Percentiles rank a stretch among this genome's conserved stretches.
These are phyloP conservation scores for Caerostris extrusa DNA, from an alignment of 1,140 invertebrate species.

Conservation along the genomic window DNA sequence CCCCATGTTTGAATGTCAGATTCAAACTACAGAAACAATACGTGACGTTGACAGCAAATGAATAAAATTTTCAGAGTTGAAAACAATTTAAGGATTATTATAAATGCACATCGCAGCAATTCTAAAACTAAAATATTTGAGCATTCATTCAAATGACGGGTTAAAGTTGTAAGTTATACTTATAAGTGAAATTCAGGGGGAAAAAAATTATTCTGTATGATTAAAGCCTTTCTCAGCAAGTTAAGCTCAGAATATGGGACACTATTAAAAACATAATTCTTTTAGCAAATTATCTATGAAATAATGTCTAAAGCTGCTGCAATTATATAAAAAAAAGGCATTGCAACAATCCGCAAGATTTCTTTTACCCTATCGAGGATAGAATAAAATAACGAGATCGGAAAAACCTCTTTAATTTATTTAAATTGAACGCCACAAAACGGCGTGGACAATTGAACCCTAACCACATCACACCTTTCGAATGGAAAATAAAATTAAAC, in stretches of 20 bases:
- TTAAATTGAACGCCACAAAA: constrained; percentile 54
- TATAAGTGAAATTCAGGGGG: too few relatives aligned
- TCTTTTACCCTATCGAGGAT: neutral
- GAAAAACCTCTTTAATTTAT: constrained; percentile 70
- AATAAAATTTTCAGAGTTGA: too few relatives aligned
- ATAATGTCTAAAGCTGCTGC: neutral
- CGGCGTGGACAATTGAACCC: constrained; percentile 10
- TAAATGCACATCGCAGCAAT: too few relatives aligned
- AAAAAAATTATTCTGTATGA: too few relatives aligned
- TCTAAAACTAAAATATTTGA: too few relatives aligned
- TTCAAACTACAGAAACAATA: too few relatives aligned
- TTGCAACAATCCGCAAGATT: neutral
- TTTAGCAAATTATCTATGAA: neutral
- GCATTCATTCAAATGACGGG: too few relatives aligned
- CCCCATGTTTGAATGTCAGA: too few relatives aligned
- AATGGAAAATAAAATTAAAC: neutral
- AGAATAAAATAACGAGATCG: neutral
- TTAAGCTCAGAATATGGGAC: neutral
- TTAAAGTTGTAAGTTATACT: too few relatives aligned
- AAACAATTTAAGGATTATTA: too few relatives aligned
- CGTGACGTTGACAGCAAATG: too few relatives aligned
- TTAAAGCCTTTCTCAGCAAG: too few relatives aligned
- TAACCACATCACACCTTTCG: constrained; percentile 22
- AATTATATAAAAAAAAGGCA: neutral
- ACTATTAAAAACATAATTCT: neutral